A percentile compares a stretch with the other conserved stretches of the same genome.
phyloP scores from a whole-genome alignment of 2,797 vertebrate genomes.

The Spinibarbus caldwelli region DNA sequence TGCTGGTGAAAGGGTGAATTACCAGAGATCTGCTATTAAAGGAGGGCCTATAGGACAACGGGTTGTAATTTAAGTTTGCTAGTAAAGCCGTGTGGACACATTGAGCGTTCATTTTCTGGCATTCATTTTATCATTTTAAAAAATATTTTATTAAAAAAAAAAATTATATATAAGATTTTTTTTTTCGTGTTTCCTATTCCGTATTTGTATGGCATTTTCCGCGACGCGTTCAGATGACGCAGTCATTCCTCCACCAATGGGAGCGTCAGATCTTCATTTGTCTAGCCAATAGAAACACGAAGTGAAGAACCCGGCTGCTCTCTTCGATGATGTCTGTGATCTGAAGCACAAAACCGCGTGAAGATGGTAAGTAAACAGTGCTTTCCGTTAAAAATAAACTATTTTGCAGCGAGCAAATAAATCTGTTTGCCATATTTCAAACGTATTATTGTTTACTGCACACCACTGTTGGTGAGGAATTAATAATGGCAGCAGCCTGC shows the following conservation, averaged over 20 bases:
- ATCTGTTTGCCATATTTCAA: background rate
- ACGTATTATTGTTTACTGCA: background rate
- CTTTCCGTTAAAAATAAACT: background rate
- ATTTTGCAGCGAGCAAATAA: background rate
- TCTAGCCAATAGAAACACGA: constrained; percentile 45
- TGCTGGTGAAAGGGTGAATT: constrained; percentile 16
- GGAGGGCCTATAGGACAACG: background rate
- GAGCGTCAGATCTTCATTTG: background rate
- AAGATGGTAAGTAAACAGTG: constrained; percentile 55
- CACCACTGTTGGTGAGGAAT: background rate
- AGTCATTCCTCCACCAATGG: background rate
- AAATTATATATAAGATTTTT: background rate
- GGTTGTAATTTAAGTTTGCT: no score
- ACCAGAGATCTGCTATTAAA: background rate
- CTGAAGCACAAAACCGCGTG: constrained; percentile 44
- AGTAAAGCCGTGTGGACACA: background rate
- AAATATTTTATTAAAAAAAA: no score
- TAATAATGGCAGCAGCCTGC: background rate
- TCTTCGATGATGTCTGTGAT: constrained; percentile 24
- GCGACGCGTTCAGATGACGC: background rate
- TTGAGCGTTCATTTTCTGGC: background rate
- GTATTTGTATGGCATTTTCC: background rate
- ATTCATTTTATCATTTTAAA: background rate
- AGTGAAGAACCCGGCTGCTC: background rate
- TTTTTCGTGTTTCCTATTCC: background rate